Base-by-base conservation (phyloP, 23 tunicate species). In the Corella eumyota region DNA sequence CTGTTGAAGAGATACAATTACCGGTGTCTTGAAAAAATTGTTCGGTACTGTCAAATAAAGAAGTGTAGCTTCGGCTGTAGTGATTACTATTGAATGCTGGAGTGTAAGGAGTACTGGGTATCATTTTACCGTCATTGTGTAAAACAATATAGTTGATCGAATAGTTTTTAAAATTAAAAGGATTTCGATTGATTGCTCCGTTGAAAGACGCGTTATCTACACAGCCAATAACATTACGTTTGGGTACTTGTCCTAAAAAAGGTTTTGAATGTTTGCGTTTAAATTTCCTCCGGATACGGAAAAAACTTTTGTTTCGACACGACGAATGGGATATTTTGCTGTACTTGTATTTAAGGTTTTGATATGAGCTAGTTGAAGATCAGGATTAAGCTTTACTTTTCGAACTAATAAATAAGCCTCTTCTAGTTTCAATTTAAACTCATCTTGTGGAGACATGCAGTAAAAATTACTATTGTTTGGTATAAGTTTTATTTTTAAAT, bases 241-340 rank as follows among this genome's bases (percentile, higher is more conserved):
- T 70, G 3, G 75, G 75, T 17, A 70, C 54, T 25, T 62, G 78
- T 23, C 69, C 78, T 47, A 45, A 33, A 48, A 72, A 26, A 62
- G 21, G 25, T 72, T 61, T 62, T 61, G 47, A 31, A 46, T 31
- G 45, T 40, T 61, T 30, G 25, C 2, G 4, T 15, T 7, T 6
- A 35, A 45, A 62, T 72, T 72, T 30, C 78, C 78, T 45, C 6
- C 19, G 3, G 78, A 60, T 11, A 72, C 29, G 3, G 69, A 34
- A 33, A 46, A 72, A 30, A 22, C 27, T 25, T 72, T 45, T 7
- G 34, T 30, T 61, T 61, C 60, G 2, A 48, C 59, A 29, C 78
- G 28, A 27, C 40, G 13, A 4, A 58, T 19, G 21, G 66, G 75
- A 38, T 69, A 69, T 36, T 56, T 56, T 29, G 75, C 75, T 3